phyloP scores from a whole-genome alignment of 2,797 vertebrate genomes.

The Siniperca obscura region DNA sequence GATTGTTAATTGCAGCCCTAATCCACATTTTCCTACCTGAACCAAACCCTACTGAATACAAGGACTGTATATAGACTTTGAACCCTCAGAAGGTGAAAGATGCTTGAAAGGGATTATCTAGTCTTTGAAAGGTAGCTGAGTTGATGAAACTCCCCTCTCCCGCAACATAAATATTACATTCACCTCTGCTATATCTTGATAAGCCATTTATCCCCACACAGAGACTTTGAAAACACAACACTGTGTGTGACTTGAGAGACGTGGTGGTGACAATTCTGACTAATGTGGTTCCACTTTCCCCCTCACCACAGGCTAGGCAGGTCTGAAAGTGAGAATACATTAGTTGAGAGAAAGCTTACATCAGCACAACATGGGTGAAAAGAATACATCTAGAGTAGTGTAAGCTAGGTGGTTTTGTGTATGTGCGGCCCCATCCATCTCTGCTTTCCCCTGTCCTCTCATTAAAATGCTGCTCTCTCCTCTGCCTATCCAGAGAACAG shows the following conservation, averaged over 20 bases:
- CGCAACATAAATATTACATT: constrained; percentile 21
- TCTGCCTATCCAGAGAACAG: constrained; percentile 16
- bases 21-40: not conserved
- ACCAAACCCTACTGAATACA: not conserved
- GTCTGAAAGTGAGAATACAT: constrained; percentile 26
- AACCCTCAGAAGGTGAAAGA: not conserved
- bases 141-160: constrained; percentile 30
- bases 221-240: constrained; percentile 21
- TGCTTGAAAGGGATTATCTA: constrained; percentile 29
- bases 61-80: not conserved
- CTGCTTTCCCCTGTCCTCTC: constrained; percentile 30
- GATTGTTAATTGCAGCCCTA: not conserved
- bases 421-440: constrained; percentile 51
- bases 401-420: constrained; percentile 23
- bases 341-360: constrained; percentile 30
- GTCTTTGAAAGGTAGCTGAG: constrained; percentile 24
- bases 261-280: constrained; percentile 28
- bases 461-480: constrained; percentile 58
- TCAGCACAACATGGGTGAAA: constrained; percentile 41
- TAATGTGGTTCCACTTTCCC: constrained; percentile 13
- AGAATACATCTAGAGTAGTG: constrained; percentile 27
- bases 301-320: constrained; percentile 15
- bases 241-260: constrained; percentile 3
- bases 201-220: constrained; percentile 12
- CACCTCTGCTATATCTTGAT: constrained; percentile 16